Evolutionary conservation across 2,113 vertebrate species (phyloP).

Genomic region (Lota lota): DNA sequence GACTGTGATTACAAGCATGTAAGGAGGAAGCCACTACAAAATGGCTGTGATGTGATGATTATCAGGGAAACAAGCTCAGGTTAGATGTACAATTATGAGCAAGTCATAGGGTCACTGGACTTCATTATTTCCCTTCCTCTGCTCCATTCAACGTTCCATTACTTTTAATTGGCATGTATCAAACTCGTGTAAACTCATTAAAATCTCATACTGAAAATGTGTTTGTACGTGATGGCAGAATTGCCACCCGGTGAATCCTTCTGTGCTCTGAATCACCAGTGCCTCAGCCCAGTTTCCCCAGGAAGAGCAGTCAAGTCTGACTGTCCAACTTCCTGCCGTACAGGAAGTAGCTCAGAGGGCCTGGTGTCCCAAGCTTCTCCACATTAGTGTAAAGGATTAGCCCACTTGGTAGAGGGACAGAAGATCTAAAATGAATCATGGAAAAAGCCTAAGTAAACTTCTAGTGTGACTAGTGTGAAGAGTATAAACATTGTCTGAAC

Average conservation of each 20-base stretch:
- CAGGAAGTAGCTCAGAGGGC: constrained; percentile 33
- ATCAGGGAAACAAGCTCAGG: constrained; percentile 9
- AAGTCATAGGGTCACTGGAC: constrained; percentile 15
- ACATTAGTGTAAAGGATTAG: neutral
- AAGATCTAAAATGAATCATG: neutral
- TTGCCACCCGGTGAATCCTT: no score
- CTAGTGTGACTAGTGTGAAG: no score
- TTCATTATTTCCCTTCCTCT: constrained; percentile 37
- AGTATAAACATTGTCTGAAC: no score
- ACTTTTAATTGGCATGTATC: no score
- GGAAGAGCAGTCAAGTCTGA: constrained; percentile 32
- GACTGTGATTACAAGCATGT: constrained; percentile 16
- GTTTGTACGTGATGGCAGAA: no score
- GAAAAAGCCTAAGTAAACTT: no score
- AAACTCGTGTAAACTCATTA: no score
- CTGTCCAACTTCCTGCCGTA: constrained; percentile 48
- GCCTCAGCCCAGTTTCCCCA: constrained; percentile 27
- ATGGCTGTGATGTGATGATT: constrained; percentile 6
- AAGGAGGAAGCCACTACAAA: constrained; percentile 8
- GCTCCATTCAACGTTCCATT: constrained; percentile 17
- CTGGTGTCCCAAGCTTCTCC: neutral
- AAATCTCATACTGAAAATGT: no score
- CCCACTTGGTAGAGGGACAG: neutral
- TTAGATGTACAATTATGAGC: constrained; percentile 41
- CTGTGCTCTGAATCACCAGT: constrained; percentile 11